phyloP scores from a whole-genome alignment of 2,888 invertebrate species.

The Sericinus montela region DNA sequence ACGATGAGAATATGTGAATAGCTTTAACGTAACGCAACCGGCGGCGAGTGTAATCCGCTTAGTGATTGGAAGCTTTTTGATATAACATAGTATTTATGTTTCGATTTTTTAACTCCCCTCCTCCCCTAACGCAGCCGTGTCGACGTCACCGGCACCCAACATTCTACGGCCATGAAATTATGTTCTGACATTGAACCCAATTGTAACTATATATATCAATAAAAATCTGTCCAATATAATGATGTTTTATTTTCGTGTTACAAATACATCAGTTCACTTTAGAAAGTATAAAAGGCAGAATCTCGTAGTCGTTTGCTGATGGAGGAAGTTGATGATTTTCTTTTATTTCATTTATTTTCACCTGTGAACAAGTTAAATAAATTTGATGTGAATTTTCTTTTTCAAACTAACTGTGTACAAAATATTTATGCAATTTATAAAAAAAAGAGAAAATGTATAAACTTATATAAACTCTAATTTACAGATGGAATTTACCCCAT shows the following conservation, averaged over 20 bases:
- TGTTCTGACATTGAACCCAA: conserved; percentile 55
- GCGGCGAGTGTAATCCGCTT: conserved; percentile 52
- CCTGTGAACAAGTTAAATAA: background rate
- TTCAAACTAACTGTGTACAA: background rate
- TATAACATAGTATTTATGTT: conserved; percentile 77
- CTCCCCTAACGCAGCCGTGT: conserved; percentile 29
- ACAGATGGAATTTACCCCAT: too few relatives aligned
- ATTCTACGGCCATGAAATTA: conserved; percentile 37
- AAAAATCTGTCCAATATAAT: conserved; percentile 71
- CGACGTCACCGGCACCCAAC: background rate
- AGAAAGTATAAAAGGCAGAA: background rate
- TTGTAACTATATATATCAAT: conserved; percentile 69
- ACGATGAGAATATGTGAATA: conserved; percentile 44
- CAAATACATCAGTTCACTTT: background rate
- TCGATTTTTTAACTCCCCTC: conserved; percentile 55
- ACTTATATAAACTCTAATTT: too few relatives aligned
- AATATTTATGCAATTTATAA: too few relatives aligned
- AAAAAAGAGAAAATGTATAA: too few relatives aligned
- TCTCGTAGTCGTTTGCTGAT: background rate
- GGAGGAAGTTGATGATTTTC: background rate
- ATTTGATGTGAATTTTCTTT: too few relatives aligned
- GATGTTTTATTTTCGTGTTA: conserved; percentile 42
- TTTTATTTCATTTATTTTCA: background rate
- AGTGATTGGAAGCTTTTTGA: conserved; percentile 55
- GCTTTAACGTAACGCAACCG: conserved; percentile 47